A percentile compares a stretch with the other conserved stretches of the same genome.
These are phyloP conservation scores for Progne subis DNA, from an alignment of 2,113 vertebrate species.

Conservation along the genomic window DNA sequence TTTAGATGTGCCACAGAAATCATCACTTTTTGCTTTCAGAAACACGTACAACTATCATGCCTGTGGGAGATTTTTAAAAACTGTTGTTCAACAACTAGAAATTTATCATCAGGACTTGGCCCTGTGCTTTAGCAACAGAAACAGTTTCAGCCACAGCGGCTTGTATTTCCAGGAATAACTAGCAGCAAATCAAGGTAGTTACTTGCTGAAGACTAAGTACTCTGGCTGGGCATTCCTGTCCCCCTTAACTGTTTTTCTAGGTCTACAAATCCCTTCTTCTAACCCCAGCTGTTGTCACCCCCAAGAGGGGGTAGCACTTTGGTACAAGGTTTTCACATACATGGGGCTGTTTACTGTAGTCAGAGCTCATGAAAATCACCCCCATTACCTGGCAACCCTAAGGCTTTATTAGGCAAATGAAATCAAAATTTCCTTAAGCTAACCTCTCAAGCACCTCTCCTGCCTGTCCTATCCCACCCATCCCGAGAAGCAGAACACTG, in stretches of 20 bases:
- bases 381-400: fast-evolving
- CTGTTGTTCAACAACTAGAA: not conserved
- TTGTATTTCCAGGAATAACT: not conserved
- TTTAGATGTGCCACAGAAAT: not conserved
- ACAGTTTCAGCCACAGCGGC: not conserved
- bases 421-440: not conserved
- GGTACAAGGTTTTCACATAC: not conserved
- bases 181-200: not conserved
- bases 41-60: not conserved
- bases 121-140: not conserved
- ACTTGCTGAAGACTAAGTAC: not conserved
- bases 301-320: not conserved
- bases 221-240: not conserved
- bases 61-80: not conserved
- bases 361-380: not conserved
- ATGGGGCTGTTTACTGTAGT: fast-evolving
- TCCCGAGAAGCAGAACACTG: not conserved
- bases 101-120: not conserved
- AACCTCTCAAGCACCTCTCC: not conserved
- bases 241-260: not conserved
- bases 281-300: not conserved
- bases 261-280: not conserved
- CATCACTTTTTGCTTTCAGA: not conserved
- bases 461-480: too few relatives aligned
- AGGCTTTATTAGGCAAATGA: not conserved